Base-by-base conservation (phyloP, 2,888 invertebrate species). In the Noctua pronuba region DNA sequence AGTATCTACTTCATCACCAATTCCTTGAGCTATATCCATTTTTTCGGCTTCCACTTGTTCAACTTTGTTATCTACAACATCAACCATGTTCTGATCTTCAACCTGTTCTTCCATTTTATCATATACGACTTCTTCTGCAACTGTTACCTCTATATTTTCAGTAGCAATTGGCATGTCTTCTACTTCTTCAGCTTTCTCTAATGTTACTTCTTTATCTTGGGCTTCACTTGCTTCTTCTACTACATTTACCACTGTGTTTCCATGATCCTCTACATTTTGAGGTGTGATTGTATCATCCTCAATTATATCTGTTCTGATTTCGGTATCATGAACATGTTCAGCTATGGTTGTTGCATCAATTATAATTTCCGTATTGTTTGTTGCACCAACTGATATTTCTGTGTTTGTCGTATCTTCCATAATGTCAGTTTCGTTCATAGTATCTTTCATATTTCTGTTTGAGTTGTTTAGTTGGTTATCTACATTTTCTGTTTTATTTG, bases 51-150 rank as follows among this genome's bases (percentile, higher is more conserved):
- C 18, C 24, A 52, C 35, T 72, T 75, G 58, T 13, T 69, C 73
- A 18, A 52, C 60, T 69, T 79, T 69, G 2, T 10, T 35, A n/a
- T 74, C 75, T 28, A 65, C 31, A 65, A 68, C 55, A 62, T 78
- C 72, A 41, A 72, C 64, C 62, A 75, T 60, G 21, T 76, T 81
- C 28, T 74, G 75, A 18, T 84, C 62, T 41, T n/a, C 55, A 58
- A 69, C n/a, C 16, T 55, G 44, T 31, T 55, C 72, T 13, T 73
- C 80, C 60, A 70, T 73, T 83, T 83, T 83, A 18, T 80, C 68
- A 46, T 58, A 46, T 28, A 84, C 60, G 0, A 71, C 58, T 58
- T 85, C 85, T 85, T 85, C 86, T 62, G 18, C 28, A 55, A 52
- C 71, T 72, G 68, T 69, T 38, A 65, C 81, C 11, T 75, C 75